Evolutionary conservation across 2,888 invertebrate genomes (phyloP).

Genomic region (Helobdella robusta): DNA sequence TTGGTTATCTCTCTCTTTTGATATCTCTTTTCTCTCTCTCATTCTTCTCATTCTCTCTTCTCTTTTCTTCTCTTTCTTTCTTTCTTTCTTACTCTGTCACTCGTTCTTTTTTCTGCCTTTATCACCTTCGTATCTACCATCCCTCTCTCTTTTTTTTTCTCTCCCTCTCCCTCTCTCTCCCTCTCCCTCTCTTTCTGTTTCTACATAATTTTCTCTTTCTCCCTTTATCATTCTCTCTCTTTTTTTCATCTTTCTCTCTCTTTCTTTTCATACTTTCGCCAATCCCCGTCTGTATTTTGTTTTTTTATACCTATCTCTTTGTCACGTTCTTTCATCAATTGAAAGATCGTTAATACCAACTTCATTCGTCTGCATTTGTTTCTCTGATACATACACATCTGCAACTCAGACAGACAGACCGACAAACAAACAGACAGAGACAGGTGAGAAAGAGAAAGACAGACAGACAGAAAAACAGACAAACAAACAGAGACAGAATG

Average conservation of each 20-base stretch:
- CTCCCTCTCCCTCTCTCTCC: conserved; percentile 1
- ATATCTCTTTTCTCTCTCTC: not conserved
- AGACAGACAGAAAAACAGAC: not conserved
- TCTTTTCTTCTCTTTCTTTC: conserved; percentile 3
- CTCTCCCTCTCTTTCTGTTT: not conserved
- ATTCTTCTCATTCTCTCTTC: not conserved
- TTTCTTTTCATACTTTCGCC: not conserved
- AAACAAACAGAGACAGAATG: not conserved
- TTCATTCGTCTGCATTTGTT: too few relatives aligned
- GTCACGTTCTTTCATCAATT: too few relatives aligned
- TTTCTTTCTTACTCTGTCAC: not conserved
- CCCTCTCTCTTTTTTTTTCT: not conserved
- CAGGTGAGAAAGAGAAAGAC: not conserved
- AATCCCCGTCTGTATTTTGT: not conserved
- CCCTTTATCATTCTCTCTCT: too few relatives aligned
- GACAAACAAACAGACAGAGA: not conserved
- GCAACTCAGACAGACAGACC: too few relatives aligned
- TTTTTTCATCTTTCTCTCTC: not conserved
- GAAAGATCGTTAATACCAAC: too few relatives aligned
- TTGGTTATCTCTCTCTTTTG: too few relatives aligned
- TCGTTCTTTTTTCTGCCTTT: too few relatives aligned
- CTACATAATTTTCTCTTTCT: too few relatives aligned
- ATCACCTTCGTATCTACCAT: too few relatives aligned
- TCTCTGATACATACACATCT: too few relatives aligned
- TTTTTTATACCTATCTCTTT: too few relatives aligned